Conservation (phyloP, 2,888 invertebrate genomes). For the Leucania comma region DNA sequence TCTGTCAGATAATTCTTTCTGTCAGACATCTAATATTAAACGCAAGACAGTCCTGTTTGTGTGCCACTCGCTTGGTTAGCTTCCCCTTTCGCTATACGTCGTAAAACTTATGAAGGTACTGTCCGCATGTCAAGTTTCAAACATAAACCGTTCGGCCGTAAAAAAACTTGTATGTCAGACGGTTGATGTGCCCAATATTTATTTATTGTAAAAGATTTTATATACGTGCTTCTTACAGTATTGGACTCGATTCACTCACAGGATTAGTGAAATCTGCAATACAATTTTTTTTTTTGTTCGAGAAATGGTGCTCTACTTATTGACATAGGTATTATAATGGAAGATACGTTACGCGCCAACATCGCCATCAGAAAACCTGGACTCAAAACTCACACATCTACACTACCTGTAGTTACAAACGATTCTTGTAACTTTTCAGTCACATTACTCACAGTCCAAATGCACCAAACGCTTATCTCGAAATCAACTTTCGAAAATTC, state of each 20-base stretch:
- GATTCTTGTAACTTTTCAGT: no score
- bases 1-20: background rate
- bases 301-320: no score
- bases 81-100: conserved; percentile 7
- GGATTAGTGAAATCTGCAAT: background rate
- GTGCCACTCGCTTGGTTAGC: background rate
- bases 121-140: conserved; percentile 45
- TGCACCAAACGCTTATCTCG: background rate
- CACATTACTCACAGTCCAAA: no score
- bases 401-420: no score
- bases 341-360: no score
- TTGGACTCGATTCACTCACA: background rate
- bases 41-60: conserved; percentile 29
- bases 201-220: conserved; percentile 13
- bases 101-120: conserved; percentile 45
- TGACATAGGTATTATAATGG: no score
- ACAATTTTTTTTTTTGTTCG: background rate
- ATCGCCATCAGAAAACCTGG: no score
- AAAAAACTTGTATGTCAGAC: conserved; percentile 32
- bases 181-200: conserved; percentile 24
- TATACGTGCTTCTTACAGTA: background rate
- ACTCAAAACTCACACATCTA: no score
- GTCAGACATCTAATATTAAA: background rate
- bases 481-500: conserved; percentile 13
- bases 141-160: conserved; percentile 42